A percentile compares a stretch with the other conserved stretches of the same genome.
These are phyloP conservation scores for Patagioenas fasciata DNA, from an alignment of 2,113 vertebrate species.

Conservation along the genomic window DNA sequence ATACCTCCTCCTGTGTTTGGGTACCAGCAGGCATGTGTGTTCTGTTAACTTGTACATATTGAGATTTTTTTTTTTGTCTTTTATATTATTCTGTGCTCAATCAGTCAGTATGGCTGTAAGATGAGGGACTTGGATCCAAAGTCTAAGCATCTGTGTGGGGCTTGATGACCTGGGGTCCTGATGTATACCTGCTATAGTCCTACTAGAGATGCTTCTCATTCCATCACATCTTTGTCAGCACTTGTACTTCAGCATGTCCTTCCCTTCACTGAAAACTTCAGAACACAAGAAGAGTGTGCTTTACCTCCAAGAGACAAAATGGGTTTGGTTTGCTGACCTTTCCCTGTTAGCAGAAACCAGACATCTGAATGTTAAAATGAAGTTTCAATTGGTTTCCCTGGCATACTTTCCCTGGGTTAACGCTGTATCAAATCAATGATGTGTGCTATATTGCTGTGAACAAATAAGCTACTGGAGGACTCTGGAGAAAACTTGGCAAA, in stretches of 20 bases:
- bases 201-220: not conserved
- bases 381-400: not conserved
- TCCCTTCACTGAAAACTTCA: not conserved
- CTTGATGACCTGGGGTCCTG: not conserved
- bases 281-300: not conserved
- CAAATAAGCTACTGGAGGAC: not conserved
- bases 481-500: not conserved
- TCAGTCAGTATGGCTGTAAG: not conserved
- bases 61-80: not conserved
- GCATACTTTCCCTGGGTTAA: not conserved
- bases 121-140: accelerated
- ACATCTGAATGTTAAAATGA: not conserved
- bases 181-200: not conserved
- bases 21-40: not conserved
- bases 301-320: not conserved
- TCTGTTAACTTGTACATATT: accelerated
- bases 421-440: accelerated
- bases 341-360: not conserved
- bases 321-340: not conserved
- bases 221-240: not conserved
- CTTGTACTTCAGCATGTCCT: not conserved
- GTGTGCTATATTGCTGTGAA: not conserved
- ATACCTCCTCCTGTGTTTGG: not conserved
- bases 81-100: not conserved
- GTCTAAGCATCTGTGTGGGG: not conserved